Evolutionary conservation across 2,797 vertebrate genomes (phyloP).

Genomic region (Amblyopsis hoosieri): DNA sequence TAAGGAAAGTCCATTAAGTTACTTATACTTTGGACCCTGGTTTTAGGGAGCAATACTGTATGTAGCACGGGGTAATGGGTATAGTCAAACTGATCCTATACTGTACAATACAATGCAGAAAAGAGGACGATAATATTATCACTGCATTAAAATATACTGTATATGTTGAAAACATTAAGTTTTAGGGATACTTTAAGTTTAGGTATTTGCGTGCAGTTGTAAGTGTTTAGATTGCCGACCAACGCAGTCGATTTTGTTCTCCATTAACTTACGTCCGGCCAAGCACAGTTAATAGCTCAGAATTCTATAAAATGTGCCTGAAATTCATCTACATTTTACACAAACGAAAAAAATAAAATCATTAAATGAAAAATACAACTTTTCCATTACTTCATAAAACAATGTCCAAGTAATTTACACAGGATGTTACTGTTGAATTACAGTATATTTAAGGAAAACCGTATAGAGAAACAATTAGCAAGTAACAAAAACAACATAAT

Average conservation of each 20-base stretch:
- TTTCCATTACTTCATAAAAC: conserved; percentile 34
- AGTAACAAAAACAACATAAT: conserved; percentile 3
- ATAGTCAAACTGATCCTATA: conserved; percentile 1
- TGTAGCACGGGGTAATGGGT: conserved; percentile 1
- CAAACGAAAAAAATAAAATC: too few relatives aligned
- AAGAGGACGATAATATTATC: neutral
- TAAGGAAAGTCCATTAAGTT: conserved; percentile 47
- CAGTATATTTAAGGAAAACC: conserved; percentile 17
- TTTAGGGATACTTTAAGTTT: too few relatives aligned
- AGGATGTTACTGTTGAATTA: conserved; percentile 37
- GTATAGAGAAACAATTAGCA: neutral
- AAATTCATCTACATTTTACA: too few relatives aligned
- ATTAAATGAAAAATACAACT: too few relatives aligned
- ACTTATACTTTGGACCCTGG: conserved; percentile 22
- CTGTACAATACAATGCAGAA: conserved; percentile 1
- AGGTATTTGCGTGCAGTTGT: too few relatives aligned
- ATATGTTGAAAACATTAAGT: too few relatives aligned
- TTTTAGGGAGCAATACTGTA: conserved; percentile 14
- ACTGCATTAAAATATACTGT: too few relatives aligned
- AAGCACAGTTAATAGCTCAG: too few relatives aligned
- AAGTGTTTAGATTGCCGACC: too few relatives aligned
- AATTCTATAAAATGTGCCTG: too few relatives aligned
- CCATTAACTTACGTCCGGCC: too few relatives aligned
- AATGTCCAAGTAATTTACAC: conserved; percentile 13
- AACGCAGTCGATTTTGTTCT: too few relatives aligned